These are phyloP conservation scores for Brachypteracias leptosomus DNA, from an alignment of 2,113 vertebrate genomes.

Conservation along the genomic window DNA sequence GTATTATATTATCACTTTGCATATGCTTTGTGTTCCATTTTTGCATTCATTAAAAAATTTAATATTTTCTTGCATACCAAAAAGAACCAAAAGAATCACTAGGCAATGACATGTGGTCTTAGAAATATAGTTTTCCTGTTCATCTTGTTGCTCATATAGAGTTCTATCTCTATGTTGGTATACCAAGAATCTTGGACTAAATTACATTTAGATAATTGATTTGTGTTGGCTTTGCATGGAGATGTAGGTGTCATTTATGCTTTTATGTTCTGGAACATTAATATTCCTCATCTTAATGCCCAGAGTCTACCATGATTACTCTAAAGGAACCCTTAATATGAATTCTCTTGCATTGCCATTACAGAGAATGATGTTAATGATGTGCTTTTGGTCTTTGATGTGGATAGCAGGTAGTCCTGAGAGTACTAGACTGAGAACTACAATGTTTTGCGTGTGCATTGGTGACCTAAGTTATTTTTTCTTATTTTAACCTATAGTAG, in stretches of 20 bases:
- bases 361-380: background rate
- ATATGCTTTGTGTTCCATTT: background rate
- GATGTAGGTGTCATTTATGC: background rate
- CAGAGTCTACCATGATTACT: background rate
- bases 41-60: background rate
- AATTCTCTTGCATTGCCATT: background rate
- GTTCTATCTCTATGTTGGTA: background rate
- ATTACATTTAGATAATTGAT: background rate
- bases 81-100: background rate
- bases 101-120: background rate
- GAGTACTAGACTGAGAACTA: background rate
- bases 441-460: background rate
- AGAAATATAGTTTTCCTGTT: background rate
- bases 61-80: background rate
- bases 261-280: conserved; percentile 6
- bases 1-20: background rate
- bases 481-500: background rate
- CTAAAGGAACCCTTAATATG: background rate
- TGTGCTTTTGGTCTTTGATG: conserved; percentile 7
- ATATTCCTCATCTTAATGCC: background rate
- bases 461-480: background rate
- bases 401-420: background rate
- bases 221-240: background rate
- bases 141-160: background rate
- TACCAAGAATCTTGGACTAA: background rate